A percentile compares a stretch with the other conserved stretches of the same genome.
Conservation (phyloP, 2,113 vertebrate genomes). For the Catharus fuscescens region DNA sequence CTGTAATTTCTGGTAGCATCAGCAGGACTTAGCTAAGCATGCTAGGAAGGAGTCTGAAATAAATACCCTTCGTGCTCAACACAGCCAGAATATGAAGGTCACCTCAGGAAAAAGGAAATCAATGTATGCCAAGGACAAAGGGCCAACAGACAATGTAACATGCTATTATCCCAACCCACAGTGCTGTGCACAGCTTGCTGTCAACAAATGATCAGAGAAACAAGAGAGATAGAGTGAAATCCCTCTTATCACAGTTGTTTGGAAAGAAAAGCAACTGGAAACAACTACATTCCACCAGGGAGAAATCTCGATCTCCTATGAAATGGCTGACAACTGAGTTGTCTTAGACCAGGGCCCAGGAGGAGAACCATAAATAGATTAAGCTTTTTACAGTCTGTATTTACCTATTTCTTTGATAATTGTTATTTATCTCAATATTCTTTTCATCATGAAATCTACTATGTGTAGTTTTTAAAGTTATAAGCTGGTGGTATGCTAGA, state of each 20-base stretch:
- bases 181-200: neutral
- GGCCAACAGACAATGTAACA: neutral
- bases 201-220: neutral
- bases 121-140: neutral
- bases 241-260: neutral
- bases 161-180: neutral
- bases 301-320: neutral
- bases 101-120: neutral
- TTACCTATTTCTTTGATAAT: neutral
- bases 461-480: neutral
- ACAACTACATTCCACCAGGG: neutral
- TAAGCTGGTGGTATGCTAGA: neutral
- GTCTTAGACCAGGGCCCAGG: neutral
- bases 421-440: neutral
- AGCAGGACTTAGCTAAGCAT: neutral
- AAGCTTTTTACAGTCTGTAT: neutral
- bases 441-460: neutral
- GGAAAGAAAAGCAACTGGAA: neutral
- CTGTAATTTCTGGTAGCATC: neutral
- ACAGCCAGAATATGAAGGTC: neutral
- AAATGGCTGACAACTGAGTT: neutral
- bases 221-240: neutral
- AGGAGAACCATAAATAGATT: neutral
- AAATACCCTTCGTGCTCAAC: neutral
- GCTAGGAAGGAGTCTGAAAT: neutral